Base-by-base conservation (phyloP, 1,140 invertebrate species). In the Rhizoglyphus robini region DNA sequence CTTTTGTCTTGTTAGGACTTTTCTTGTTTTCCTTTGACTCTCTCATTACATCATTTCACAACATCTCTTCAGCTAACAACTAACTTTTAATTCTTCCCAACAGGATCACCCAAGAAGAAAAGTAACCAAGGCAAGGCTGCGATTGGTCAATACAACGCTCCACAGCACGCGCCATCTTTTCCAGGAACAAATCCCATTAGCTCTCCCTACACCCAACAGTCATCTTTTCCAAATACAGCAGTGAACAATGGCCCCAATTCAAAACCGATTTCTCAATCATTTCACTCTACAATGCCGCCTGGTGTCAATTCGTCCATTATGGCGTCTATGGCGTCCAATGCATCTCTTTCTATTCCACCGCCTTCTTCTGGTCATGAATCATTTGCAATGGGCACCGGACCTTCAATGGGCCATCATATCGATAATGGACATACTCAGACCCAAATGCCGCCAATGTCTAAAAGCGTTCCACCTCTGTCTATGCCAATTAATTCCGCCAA, bases 41-140 rank as follows among this genome's bases (percentile, higher is more conserved):
- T n/a, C n/a, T n/a, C n/a, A n/a, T n/a, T n/a, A n/a, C n/a, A n/a
- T n/a, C n/a, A n/a, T n/a, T n/a, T n/a, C n/a, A n/a, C n/a, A n/a
- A n/a, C n/a, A n/a, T n/a, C n/a, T n/a, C n/a, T n/a, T n/a, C n/a
- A n/a, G n/a, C n/a, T n/a, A n/a, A n/a, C n/a, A n/a, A n/a, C n/a
- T n/a, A n/a, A n/a, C n/a, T n/a, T n/a, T n/a, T n/a, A n/a, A n/a
- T n/a, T 32, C 25, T 4, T 51, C n/a, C 11, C 4, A 57, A 65
- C 13, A 62, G 62, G 58, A 29, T 64, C 54, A n/a, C 62, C 36
- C 15, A 65, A 31, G 49, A 51, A 60, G 47, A 67, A 59, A 46
- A 38, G 25, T 11, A 48, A 30, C 41, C 25, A 32, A 63, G 5
- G 8, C 15, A 47, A 23, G 11, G 36, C 13, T 29, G 25, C 23